Evolutionary conservation across 2,888 invertebrate species (phyloP).

Genomic region (Brachyopa scutellaris): DNA sequence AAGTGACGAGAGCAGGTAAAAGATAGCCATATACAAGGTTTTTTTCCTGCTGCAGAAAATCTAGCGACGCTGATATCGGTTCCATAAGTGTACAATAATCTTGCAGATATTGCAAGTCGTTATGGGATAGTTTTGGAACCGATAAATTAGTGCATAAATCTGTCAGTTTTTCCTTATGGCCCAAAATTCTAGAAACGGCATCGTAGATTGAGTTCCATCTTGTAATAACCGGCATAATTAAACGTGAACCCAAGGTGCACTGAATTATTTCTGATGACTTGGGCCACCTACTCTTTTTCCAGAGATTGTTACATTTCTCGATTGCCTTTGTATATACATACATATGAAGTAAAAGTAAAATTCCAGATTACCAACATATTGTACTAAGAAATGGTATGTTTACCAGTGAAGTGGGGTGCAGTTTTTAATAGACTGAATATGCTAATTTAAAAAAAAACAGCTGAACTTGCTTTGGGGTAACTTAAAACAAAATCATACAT

Average conservation of each 20-base stretch:
- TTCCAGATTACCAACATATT: too few species aligned
- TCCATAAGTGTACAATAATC: conserved; percentile 40
- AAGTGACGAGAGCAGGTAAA: conserved; percentile 25
- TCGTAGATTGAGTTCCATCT: conserved; percentile 53
- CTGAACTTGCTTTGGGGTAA: too few species aligned
- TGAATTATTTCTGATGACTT: conserved; percentile 37
- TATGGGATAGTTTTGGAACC: conserved; percentile 38
- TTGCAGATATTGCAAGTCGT: conserved; percentile 50
- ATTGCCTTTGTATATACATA: conserved; percentile 15
- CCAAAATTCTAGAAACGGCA: conserved; percentile 27
- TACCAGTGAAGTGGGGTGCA: too few species aligned
- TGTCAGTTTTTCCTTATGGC: conserved; percentile 22
- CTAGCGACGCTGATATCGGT: conserved; percentile 1
- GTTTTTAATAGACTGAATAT: too few species aligned
- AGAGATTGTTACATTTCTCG: conserved; percentile 20
- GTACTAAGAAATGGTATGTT: too few species aligned
- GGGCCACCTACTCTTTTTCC: too few species aligned
- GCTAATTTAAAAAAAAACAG: too few species aligned
- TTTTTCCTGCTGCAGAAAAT: conserved; percentile 43
- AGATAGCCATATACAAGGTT: conserved; percentile 40
- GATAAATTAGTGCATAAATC: conserved; percentile 45
- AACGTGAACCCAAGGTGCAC: conserved; percentile 34
- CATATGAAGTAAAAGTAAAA: too few species aligned
- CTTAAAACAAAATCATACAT: too few species aligned
- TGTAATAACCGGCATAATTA: conserved; percentile 32